Percentiles rank a stretch among this genome's conserved stretches.
These are phyloP conservation scores for Octomys mimax DNA, from an alignment of 2,797 vertebrate species.

Conservation along the genomic window DNA sequence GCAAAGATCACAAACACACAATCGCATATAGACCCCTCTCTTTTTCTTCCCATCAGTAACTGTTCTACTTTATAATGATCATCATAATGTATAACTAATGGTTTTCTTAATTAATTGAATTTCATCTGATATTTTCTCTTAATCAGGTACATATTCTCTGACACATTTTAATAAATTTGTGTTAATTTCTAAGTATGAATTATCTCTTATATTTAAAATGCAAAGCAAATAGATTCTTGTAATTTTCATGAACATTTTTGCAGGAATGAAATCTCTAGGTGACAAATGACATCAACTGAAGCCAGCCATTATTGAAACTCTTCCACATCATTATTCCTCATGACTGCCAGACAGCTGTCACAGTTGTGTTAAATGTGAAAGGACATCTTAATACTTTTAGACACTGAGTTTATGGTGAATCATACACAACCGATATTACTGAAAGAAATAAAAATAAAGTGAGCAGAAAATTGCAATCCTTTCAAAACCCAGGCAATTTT, in stretches of 20 bases:
- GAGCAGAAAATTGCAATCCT: background rate
- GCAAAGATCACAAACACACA: background rate
- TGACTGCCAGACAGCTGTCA: conserved; percentile 70
- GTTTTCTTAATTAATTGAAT: background rate
- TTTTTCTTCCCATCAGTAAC: background rate
- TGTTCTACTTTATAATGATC: background rate
- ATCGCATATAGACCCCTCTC: background rate
- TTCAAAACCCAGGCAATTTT: background rate
- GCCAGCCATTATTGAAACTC: conserved; percentile 48
- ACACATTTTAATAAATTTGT: background rate
- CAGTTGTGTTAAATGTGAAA: background rate
- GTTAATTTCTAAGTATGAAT: conserved; percentile 26
- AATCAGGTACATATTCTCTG: background rate
- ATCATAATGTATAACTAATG: background rate
- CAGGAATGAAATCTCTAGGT: conserved; percentile 12
- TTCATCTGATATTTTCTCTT: background rate
- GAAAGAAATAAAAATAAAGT: background rate
- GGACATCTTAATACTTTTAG: conserved; percentile 42
- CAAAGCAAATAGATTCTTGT: conserved; percentile 6
- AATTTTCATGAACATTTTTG: conserved; percentile 56
- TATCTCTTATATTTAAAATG: background rate
- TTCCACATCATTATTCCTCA: conserved; percentile 50
- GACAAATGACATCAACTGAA: conserved; percentile 44
- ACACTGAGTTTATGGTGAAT: background rate
- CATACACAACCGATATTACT: background rate